Conservation (phyloP, 2,113 vertebrate genomes). For the Gavialis gangeticus region DNA sequence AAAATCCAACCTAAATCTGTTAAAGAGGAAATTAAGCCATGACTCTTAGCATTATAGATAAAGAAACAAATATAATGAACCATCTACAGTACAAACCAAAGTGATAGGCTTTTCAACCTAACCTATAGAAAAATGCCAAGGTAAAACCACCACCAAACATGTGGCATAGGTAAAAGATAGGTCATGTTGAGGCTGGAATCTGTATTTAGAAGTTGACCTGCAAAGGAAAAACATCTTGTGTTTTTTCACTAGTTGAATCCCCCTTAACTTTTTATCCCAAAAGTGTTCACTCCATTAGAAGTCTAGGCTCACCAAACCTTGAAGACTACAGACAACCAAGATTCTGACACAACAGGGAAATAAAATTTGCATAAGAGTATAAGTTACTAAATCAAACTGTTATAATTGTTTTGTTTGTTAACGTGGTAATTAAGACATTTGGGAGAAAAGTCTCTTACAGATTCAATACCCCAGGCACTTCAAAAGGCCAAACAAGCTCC, state of each 20-base stretch:
- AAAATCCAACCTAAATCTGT: not conserved
- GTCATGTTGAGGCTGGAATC: constrained; percentile 57
- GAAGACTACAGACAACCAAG: not conserved
- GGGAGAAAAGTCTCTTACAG: not conserved
- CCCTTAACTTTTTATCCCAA: not conserved
- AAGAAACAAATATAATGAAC: not conserved
- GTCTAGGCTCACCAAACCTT: not conserved
- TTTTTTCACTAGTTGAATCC: not conserved
- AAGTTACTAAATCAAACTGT: not conserved
- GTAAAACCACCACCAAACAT: not conserved
- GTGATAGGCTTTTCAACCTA: not conserved
- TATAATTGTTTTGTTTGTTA: not conserved
- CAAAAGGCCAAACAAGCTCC: not conserved
- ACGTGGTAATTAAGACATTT: not conserved
- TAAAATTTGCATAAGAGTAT: not conserved
- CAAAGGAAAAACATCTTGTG: constrained; percentile 57
- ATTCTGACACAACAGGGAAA: not conserved
- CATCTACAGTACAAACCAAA: not conserved
- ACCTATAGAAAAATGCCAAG: not conserved
- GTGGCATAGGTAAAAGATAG: not conserved
- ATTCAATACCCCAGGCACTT: not conserved
- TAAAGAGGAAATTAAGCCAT: not conserved
- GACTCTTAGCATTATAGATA: not conserved
- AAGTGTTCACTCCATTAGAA: not conserved
- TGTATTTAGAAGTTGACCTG: constrained; percentile 72